Percentiles rank a stretch among this genome's conserved stretches.
These are phyloP conservation scores for Acrobasis suavella DNA, from an alignment of 2,888 invertebrate species.

Conservation along the genomic window DNA sequence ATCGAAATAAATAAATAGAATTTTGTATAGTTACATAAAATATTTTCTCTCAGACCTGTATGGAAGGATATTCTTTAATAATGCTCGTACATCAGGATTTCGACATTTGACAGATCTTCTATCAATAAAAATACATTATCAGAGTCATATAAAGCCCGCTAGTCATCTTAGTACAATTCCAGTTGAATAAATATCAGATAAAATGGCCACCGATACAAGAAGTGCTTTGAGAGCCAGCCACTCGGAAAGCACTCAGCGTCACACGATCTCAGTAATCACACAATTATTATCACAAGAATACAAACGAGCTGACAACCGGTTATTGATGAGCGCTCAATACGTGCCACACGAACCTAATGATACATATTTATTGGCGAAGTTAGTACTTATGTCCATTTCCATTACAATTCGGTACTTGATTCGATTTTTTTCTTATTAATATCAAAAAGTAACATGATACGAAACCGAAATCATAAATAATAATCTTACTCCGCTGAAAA, in stretches of 20 bases:
- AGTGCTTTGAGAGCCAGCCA: conserved; percentile 6
- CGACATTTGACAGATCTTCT: background rate
- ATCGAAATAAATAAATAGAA: too few species aligned
- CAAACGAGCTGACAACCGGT: background rate
- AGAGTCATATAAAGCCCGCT: background rate
- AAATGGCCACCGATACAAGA: conserved; percentile 6
- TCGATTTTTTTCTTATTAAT: too few species aligned
- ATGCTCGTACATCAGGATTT: too few species aligned
- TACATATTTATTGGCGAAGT: conserved; percentile 31
- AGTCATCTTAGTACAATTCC: conserved; percentile 9
- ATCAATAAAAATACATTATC: background rate
- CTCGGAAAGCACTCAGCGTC: conserved; percentile 10
- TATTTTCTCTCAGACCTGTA: too few species aligned
- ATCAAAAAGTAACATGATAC: too few species aligned
- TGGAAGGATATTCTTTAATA: too few species aligned
- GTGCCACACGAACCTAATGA: conserved; percentile 26
- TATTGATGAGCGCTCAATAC: conserved; percentile 24
- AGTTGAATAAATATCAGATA: background rate
- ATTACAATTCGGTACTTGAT: too few species aligned
- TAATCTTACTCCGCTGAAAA: too few species aligned
- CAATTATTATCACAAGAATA: conserved; percentile 24
- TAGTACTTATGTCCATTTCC: conserved; percentile 46
- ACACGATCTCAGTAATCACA: conserved; percentile 21
- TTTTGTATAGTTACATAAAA: too few species aligned
- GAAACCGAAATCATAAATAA: too few species aligned